Percentiles rank a stretch among this genome's conserved stretches.
These are phyloP conservation scores for Patella ulyssiponensis DNA, from an alignment of 2,888 invertebrate genomes.

Conservation along the genomic window DNA sequence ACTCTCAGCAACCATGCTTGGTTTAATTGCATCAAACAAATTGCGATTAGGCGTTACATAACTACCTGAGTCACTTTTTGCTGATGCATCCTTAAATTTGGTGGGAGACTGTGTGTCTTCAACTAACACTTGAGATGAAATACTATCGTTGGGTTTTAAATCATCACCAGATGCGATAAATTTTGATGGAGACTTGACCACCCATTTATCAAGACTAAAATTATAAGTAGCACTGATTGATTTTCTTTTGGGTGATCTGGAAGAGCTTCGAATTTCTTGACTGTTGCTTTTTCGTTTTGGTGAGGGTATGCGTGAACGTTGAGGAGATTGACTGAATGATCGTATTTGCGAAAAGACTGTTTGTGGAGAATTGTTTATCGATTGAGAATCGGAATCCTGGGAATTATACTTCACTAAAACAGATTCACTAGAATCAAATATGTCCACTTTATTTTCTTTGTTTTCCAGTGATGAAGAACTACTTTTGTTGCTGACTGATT, in stretches of 20 bases:
- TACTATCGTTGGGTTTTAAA: neutral
- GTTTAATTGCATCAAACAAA: neutral
- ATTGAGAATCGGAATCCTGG: neutral
- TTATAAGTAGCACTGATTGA: slow-evolving; percentile 28
- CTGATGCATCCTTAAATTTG: slow-evolving; percentile 33
- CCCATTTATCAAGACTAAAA: slow-evolving; percentile 48
- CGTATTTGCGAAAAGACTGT: slow-evolving; percentile 20
- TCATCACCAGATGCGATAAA: neutral
- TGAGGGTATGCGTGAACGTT: slow-evolving; percentile 24
- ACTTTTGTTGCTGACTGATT: slow-evolving; percentile 25
- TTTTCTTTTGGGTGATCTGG: slow-evolving; percentile 39
- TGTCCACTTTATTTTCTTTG: neutral
- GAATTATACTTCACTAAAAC: neutral
- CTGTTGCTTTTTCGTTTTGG: slow-evolving; percentile 31
- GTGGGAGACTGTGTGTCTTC: slow-evolving; percentile 63
- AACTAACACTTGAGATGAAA: slow-evolving; percentile 44
- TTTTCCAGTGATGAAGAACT: slow-evolving; percentile 15
- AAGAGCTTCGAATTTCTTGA: slow-evolving; percentile 26
- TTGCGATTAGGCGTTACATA: neutral
- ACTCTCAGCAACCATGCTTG: neutral
- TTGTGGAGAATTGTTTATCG: neutral
- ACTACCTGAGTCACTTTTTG: neutral
- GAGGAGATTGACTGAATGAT: slow-evolving; percentile 22
- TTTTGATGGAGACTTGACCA: slow-evolving; percentile 46
- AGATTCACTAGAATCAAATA: neutral